phyloP scores from a whole-genome alignment of 2,888 invertebrate genomes.

The Acanthoscelides obtectus region DNA sequence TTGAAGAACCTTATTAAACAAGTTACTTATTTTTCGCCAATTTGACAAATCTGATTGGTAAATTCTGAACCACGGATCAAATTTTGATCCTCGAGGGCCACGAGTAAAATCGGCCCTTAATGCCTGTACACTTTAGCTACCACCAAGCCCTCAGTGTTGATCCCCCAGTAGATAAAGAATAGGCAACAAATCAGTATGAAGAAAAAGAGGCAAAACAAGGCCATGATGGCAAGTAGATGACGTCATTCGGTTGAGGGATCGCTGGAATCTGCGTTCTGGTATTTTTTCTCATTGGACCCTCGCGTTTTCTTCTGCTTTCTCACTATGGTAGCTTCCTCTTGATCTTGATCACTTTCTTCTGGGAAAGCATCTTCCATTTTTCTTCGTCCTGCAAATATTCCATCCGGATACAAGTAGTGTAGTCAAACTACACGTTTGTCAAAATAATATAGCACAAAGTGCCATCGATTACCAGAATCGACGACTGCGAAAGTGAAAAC shows the following conservation, averaged over 20 bases:
- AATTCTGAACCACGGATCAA: too few species aligned
- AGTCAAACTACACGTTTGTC: too few species aligned
- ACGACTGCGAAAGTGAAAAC: too few species aligned
- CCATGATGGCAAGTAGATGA: conserved; percentile 54
- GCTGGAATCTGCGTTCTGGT: conserved; percentile 14
- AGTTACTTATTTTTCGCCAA: too few species aligned
- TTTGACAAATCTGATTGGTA: too few species aligned
- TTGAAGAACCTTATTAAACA: too few species aligned
- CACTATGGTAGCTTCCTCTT: not conserved
- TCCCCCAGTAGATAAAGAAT: conserved; percentile 55
- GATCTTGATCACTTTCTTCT: conserved; percentile 33
- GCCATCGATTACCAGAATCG: too few species aligned
- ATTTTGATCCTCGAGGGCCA: too few species aligned
- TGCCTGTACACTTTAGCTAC: conserved; percentile 43
- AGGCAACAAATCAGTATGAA: conserved; percentile 54
- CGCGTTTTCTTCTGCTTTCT: conserved; percentile 5
- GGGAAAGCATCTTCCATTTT: conserved; percentile 33
- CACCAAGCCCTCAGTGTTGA: conserved; percentile 52
- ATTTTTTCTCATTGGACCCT: not conserved
- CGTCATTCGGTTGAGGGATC: conserved; percentile 51
- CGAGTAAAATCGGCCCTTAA: too few species aligned
- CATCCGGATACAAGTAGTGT: too few species aligned
- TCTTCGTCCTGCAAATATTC: conserved; percentile 17
- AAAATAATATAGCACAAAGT: too few species aligned
- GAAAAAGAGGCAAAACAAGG: conserved; percentile 53